Conservation (phyloP, 2,797 vertebrate genomes). For the Poecilia picta region DNA sequence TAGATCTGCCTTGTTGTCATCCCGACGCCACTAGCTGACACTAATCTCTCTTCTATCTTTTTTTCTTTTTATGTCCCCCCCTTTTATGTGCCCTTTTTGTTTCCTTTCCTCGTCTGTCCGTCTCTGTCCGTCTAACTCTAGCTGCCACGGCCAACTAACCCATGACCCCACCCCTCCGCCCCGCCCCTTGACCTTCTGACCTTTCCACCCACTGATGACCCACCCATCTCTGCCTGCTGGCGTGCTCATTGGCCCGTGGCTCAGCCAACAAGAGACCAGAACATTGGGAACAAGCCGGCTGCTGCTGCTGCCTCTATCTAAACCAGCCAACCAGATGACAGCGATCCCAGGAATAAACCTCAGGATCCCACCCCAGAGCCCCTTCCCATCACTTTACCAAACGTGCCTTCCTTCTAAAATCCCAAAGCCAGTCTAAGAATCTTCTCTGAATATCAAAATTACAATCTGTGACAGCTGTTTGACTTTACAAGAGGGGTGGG, state of each 20-base stretch:
- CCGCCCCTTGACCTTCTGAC: constrained; percentile 95
- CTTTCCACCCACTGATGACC: constrained; percentile 99
- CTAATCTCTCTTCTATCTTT: constrained; percentile 99
- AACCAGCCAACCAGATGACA: constrained; percentile 72
- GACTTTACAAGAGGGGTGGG: constrained; percentile 32
- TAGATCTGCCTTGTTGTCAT: constrained; percentile 99
- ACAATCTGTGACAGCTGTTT: constrained; percentile 30
- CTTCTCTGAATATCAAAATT: constrained; percentile 35
- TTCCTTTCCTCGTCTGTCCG: constrained; percentile 83
- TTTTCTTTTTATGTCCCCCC: constrained; percentile 93
- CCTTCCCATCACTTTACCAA: constrained; percentile 61
- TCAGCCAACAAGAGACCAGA: constrained; percentile 77
- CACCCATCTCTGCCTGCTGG: constrained; percentile 99
- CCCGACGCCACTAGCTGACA: constrained; percentile 99
- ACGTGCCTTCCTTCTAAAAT: constrained; percentile 68
- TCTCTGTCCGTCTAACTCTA: constrained; percentile 94
- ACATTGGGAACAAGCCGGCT: constrained; percentile 72
- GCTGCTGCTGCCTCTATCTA: constrained; percentile 63
- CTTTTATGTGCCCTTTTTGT: constrained; percentile 80
- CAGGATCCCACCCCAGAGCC: constrained; percentile 58
- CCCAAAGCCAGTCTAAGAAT: constrained; percentile 77
- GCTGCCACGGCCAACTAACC: constrained; percentile 99
- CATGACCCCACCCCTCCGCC: constrained; percentile 87
- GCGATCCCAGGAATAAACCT: constrained; percentile 86
- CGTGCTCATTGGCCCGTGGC: constrained; percentile 98